phyloP scores from a whole-genome alignment of 1,140 invertebrate species.

The Bombus turneri region DNA sequence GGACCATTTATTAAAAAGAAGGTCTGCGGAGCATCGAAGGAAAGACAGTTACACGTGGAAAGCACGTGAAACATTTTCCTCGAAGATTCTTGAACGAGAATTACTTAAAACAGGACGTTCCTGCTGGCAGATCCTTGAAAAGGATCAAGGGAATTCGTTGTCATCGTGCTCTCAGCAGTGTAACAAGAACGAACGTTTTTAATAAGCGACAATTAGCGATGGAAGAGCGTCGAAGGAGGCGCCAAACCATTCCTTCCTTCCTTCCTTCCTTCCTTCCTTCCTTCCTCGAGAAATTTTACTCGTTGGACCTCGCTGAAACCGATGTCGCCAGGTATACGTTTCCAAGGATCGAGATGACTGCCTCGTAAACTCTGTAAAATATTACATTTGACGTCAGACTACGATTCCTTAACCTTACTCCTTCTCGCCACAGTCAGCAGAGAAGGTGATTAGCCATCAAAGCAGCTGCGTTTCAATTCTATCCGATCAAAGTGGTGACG shows the following conservation, averaged over 20 bases:
- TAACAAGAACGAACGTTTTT: conserved; percentile 73
- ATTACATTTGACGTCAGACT: conserved; percentile 64
- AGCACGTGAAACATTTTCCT: not conserved
- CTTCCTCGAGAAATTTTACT: conserved; percentile 43
- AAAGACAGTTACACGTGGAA: no score
- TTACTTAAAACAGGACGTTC: conserved; percentile 19
- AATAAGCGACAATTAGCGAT: conserved; percentile 81
- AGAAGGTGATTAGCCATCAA: conserved; percentile 51
- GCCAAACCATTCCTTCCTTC: not conserved
- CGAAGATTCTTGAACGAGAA: conserved; percentile 5
- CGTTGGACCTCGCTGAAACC: conserved; percentile 20
- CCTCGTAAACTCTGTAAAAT: conserved; percentile 76
- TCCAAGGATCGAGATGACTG: conserved; percentile 64
- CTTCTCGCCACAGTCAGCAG: conserved; percentile 10
- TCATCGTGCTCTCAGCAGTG: conserved; percentile 41
- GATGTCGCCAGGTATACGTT: conserved; percentile 59
- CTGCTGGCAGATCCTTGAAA: conserved; percentile 17
- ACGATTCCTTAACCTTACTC: conserved; percentile 54
- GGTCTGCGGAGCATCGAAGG: no score
- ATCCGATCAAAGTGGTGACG: not conserved
- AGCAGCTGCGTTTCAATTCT: conserved; percentile 16
- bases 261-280: not conserved
- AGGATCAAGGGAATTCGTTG: conserved; percentile 23
- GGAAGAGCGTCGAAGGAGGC: conserved; percentile 30
- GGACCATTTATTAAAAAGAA: no score